A percentile compares a stretch with the other conserved stretches of the same genome.
Evolutionary conservation across 2,888 invertebrate genomes (phyloP).

Genomic region (Tetragonisca angustula): DNA sequence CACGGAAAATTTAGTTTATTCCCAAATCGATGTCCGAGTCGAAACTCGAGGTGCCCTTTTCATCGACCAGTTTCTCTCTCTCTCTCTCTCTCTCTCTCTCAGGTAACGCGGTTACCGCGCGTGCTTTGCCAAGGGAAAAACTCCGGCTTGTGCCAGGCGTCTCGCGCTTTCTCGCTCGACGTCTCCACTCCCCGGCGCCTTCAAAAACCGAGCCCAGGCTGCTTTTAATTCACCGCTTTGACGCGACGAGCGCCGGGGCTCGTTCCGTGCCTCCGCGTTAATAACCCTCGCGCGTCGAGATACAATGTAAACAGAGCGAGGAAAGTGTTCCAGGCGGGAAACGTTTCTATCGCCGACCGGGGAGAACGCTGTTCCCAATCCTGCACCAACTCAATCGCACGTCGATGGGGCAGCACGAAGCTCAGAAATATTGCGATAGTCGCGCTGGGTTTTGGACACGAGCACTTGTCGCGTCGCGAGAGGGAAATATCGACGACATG

Average conservation of each 20-base stretch:
- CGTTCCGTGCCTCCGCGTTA: constrained; percentile 32
- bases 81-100: not conserved
- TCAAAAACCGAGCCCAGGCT: constrained; percentile 22
- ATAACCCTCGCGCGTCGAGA: constrained; percentile 34
- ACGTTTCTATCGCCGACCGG: not conserved
- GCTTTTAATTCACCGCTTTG: constrained; percentile 45
- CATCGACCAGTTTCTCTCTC: not conserved
- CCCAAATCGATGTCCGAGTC: constrained; percentile 11
- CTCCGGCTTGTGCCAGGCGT: not conserved
- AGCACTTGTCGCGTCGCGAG: not conserved
- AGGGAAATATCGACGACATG: not conserved
- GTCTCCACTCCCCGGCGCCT: not conserved
- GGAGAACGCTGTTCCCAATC: not conserved
- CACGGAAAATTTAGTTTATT: constrained; percentile 17
- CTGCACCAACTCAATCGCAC: not conserved
- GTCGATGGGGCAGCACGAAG: not conserved
- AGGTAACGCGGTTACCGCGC: constrained; percentile 26
- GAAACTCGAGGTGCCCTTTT: constrained; percentile 19
- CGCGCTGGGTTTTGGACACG: too few relatives aligned
- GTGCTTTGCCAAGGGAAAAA: constrained; percentile 7
- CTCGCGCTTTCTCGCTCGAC: not conserved
- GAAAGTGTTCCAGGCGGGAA: constrained; percentile 16
- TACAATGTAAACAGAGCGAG: constrained; percentile 42
- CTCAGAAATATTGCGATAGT: not conserved
- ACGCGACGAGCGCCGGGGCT: not conserved